Evolutionary conservation across 2,113 vertebrate species (phyloP), one percentile per base, ranked within the genome.

Genomic region (Osmerus eperlanus): DNA sequence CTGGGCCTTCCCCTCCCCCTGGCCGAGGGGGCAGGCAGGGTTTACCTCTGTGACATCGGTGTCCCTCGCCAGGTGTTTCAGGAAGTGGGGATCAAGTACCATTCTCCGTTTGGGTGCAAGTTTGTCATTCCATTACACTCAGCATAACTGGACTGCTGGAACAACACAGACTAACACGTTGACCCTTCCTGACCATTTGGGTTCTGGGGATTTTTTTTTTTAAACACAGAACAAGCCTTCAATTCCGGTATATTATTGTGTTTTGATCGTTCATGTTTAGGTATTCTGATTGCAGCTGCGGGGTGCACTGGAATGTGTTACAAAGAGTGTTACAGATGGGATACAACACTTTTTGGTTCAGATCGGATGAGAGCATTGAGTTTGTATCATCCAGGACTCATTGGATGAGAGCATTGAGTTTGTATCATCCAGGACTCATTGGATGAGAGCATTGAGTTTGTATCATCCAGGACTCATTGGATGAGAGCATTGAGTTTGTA

Each of bases 1-100:
- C 90, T 99, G 80, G 98, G 96, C 21, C 93, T 99, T 36, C 97
- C 97, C 0, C 87, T 99, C 65, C 88, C 96, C 0, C 89, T 99
- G 55, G 93, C 93, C 0, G 97, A 99, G 80, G 91, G 93, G 0
- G 97, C 95, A 0, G 97, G 97, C 36, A 91, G 97, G 0, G 87
- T 99, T 23, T 99, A 98, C 85, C 87, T 98, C 70, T 99, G 97
- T 61, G 97, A 99, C 92, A 96, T 99, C 19, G 97, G 97, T 78
- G 88, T 99, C 55, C 97, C 97, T 21, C 92, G 94, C 74, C 95
- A 96, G 74, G 96, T 99, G 41, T 99, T 98, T 78, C 94, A 96
- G 75, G 97, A 99, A 81, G 96, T 97, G 81, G 97, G 96, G 75
- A 96, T 99, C 85, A 95, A 91, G 82, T 99, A 99, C 89, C 96